These are phyloP conservation scores for Perdita meconis DNA, from an alignment of 2,888 invertebrate genomes.

Conservation along the genomic window DNA sequence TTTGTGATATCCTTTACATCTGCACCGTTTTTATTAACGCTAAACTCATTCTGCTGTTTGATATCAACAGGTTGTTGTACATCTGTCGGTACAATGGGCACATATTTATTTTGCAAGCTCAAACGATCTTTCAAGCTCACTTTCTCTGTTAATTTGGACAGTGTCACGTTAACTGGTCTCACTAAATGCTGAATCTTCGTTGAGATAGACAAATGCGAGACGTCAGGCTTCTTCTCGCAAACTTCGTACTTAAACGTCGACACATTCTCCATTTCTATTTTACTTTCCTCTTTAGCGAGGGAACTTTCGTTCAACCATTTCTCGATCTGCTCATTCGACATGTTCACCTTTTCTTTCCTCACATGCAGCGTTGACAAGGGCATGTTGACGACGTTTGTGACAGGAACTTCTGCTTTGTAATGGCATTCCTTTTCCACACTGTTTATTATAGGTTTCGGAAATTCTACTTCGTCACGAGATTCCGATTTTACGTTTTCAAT, in stretches of 20 bases:
- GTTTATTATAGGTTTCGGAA: constrained; percentile 24
- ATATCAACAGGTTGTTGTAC: constrained; percentile 13
- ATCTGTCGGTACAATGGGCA: constrained; percentile 28
- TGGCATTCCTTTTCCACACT: constrained; percentile 63
- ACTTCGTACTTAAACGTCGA: constrained; percentile 75
- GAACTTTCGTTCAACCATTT: constrained; percentile 88
- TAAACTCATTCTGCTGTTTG: constrained; percentile 44
- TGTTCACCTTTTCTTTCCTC: constrained; percentile 88
- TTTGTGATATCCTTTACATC: constrained; percentile 60
- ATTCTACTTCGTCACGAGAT: constrained; percentile 30
- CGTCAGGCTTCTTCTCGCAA: constrained; percentile 70
- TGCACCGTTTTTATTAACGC: constrained; percentile 26
- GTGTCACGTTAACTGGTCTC: constrained; percentile 82
- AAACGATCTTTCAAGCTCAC: constrained; percentile 53
- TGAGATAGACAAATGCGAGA: constrained; percentile 80
- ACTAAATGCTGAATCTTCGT: constrained; percentile 82
- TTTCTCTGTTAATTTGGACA: constrained; percentile 76
- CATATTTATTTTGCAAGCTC: constrained; percentile 40
- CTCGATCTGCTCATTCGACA: constrained; percentile 89
- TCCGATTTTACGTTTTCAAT: constrained; percentile 45
- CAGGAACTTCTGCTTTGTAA: constrained; percentile 61
- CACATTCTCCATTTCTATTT: constrained; percentile 79
- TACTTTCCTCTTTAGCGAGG: constrained; percentile 84
- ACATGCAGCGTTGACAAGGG: constrained; percentile 78
- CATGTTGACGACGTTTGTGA: constrained; percentile 76